A percentile compares a stretch with the other conserved stretches of the same genome.
Evolutionary conservation across 2,113 vertebrate species (phyloP).

Genomic region (Galbula dea): DNA sequence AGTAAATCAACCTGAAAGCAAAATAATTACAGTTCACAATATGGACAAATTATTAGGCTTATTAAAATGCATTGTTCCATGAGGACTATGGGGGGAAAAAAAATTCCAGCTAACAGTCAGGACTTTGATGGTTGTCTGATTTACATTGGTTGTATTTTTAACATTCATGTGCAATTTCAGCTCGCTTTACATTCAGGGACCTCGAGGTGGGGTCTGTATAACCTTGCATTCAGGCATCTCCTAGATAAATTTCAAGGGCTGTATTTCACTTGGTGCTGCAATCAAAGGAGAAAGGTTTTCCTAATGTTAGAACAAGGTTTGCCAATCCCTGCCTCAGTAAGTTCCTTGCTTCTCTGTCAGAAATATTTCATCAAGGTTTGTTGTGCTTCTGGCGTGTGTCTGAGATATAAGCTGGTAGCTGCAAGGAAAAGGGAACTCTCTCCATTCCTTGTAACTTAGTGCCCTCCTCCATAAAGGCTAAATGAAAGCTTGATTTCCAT

Average conservation of each 20-base stretch:
- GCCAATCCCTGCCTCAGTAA: not conserved
- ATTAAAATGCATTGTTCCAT: not conserved
- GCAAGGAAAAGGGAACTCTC: not conserved
- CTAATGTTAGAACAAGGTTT: not conserved
- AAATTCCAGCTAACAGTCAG: not conserved
- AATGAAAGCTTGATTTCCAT: not conserved
- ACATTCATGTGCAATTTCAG: not conserved
- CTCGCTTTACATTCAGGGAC: not conserved
- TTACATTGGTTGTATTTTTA: not conserved
- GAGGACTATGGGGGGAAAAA: not conserved
- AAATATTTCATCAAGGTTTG: not conserved
- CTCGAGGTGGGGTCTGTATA: not conserved
- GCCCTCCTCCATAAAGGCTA: not conserved
- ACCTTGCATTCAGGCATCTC: not conserved
- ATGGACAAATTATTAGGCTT: not conserved
- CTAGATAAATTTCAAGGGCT: not conserved
- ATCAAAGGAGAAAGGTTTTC: not conserved
- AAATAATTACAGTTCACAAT: not conserved
- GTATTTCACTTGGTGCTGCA: not conserved
- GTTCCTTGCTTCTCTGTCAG: not conserved
- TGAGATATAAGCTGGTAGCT: not conserved
- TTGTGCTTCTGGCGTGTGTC: fast-evolving
- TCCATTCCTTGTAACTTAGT: not conserved
- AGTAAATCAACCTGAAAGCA: not conserved
- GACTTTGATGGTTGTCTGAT: not conserved